Evolutionary conservation across 2,888 invertebrate species (phyloP).

Genomic region (Latheticus oryzae): DNA sequence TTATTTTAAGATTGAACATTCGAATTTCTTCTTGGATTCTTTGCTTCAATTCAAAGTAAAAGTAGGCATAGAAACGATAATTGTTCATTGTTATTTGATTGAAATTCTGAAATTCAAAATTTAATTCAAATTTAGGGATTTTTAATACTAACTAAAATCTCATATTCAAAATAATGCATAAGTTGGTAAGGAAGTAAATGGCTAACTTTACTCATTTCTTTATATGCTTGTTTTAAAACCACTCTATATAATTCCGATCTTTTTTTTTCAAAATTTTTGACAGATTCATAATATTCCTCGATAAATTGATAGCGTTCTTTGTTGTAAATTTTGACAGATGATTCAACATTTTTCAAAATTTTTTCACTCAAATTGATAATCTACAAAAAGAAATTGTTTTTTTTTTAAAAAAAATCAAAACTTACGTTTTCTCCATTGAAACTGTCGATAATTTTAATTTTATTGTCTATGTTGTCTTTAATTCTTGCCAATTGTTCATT

Average conservation of each 20-base stretch:
- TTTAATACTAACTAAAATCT: constrained; percentile 8
- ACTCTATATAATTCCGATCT: constrained; percentile 6
- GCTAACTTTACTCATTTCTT: constrained; percentile 5
- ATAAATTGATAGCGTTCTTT: constrained; percentile 24
- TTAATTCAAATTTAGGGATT: constrained; percentile 3
- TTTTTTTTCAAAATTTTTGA: constrained; percentile 12
- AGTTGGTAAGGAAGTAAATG: constrained; percentile 16
- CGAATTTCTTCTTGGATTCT: constrained; percentile 53
- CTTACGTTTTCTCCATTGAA: constrained; percentile 2
- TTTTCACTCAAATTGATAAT: neutral
- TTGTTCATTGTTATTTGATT: constrained; percentile 59
- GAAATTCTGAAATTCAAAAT: constrained; percentile 51
- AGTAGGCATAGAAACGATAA: constrained; percentile 53
- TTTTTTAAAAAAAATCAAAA: constrained; percentile 1
- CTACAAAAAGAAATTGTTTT: constrained; percentile 2
- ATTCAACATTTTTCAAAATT: neutral
- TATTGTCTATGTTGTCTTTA: neutral
- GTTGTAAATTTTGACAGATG: constrained; percentile 5
- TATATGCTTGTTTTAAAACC: constrained; percentile 1
- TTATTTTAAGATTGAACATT: constrained; percentile 48
- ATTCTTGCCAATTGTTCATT: constrained; percentile 5
- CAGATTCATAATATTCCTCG: constrained; percentile 8
- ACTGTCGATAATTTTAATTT: neutral
- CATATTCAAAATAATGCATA: constrained; percentile 14
- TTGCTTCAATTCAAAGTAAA: constrained; percentile 51